A percentile compares a stretch with the other conserved stretches of the same genome.
phyloP scores from a whole-genome alignment of 2,888 invertebrate genomes.

The Drosophila paracracens region DNA sequence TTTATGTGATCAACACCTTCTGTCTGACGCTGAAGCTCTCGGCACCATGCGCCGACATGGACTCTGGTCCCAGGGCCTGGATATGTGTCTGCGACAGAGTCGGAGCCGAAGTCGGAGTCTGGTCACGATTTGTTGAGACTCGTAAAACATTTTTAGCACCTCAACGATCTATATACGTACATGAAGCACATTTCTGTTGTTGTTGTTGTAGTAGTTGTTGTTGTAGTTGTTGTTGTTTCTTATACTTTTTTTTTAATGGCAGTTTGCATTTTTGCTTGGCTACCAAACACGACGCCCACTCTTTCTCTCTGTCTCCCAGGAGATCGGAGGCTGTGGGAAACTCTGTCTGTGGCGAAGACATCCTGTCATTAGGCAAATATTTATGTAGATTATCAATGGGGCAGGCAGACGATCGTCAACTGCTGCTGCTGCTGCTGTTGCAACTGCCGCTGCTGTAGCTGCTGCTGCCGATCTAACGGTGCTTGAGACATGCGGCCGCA shows the following conservation, averaged over 20 bases:
- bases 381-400: constrained; percentile 66
- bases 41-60: constrained; percentile 21
- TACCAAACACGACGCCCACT: constrained; percentile 74
- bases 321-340: constrained; percentile 63
- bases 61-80: constrained; percentile 40
- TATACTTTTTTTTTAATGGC: constrained; percentile 61
- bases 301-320: constrained; percentile 17
- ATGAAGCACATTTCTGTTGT: constrained; percentile 37
- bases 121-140: constrained; percentile 82
- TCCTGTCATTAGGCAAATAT: constrained; percentile 79
- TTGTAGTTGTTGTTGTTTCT: constrained; percentile 20
- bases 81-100: constrained; percentile 21
- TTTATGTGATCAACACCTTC: constrained; percentile 77
- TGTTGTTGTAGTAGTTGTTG: constrained; percentile 5
- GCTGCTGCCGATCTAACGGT: constrained; percentile 59
- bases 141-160: constrained; percentile 83
- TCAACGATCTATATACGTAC: constrained; percentile 68
- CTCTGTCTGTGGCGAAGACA: constrained; percentile 48
- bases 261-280: constrained; percentile 62
- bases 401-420: constrained; percentile 43
- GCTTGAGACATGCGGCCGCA: constrained; percentile 32
- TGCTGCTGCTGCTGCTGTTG: constrained; percentile 22
- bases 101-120: constrained; percentile 61
- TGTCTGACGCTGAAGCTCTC: constrained; percentile 40
- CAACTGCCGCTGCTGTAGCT: constrained; percentile 14